These are phyloP conservation scores for Nematolebias whitei DNA, from an alignment of 2,113 vertebrate species.

Conservation along the genomic window DNA sequence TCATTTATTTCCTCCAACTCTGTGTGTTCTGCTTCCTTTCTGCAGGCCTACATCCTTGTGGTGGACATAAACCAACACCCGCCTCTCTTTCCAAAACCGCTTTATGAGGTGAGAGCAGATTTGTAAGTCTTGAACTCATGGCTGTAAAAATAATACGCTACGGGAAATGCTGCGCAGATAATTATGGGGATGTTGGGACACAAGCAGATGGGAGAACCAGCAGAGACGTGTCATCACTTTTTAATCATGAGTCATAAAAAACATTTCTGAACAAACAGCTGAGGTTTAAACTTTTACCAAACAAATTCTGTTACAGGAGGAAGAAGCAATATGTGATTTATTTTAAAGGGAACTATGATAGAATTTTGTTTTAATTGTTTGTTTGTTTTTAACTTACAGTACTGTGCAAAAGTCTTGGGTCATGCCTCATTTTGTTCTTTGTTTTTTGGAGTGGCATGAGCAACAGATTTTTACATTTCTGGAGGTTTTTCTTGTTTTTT, in stretches of 20 bases:
- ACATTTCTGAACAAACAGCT: neutral
- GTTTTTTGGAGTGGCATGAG: too few relatives aligned
- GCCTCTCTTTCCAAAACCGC: constrained; percentile 86
- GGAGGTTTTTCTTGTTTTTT: too few relatives aligned
- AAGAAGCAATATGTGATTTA: neutral
- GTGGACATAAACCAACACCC: constrained; percentile 92
- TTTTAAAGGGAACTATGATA: neutral
- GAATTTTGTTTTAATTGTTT: too few relatives aligned
- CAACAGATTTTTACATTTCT: too few relatives aligned
- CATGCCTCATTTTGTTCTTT: too few relatives aligned
- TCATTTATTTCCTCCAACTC: constrained; percentile 13
- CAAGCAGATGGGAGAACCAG: constrained; percentile 2
- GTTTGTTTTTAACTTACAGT: too few relatives aligned
- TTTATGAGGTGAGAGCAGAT: constrained; percentile 76
- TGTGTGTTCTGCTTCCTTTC: constrained; percentile 5
- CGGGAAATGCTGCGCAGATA: neutral
- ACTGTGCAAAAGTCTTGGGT: too few relatives aligned
- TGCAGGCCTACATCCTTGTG: constrained; percentile 88
- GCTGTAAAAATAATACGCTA: too few relatives aligned
- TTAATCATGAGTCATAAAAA: neutral
- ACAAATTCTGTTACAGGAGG: neutral
- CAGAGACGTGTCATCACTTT: neutral
- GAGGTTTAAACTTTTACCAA: neutral
- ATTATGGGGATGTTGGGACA: neutral
- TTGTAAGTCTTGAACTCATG: neutral